Conservation (phyloP, 2,113 vertebrate genomes). For the Elachura formosa region DNA sequence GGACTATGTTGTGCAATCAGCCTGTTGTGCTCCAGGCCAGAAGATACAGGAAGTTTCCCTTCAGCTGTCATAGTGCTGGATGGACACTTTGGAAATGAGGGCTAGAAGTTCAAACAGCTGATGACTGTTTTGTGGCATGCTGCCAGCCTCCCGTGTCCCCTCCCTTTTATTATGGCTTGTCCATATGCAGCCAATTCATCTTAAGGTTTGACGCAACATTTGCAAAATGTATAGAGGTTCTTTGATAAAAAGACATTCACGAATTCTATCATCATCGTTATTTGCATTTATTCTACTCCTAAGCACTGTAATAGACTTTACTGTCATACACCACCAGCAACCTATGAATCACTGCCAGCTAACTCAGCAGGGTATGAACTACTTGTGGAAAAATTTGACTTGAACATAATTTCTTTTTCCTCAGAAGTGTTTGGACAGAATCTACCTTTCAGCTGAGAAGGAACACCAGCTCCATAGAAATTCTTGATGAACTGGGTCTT, state of each 20-base stretch:
- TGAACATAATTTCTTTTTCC: neutral
- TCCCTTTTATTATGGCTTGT: neutral
- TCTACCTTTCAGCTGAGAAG: neutral
- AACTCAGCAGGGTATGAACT: neutral
- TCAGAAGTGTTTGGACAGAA: neutral
- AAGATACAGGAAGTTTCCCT: neutral
- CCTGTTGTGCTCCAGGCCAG: neutral
- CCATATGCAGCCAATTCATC: neutral
- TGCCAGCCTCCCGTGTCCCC: neutral
- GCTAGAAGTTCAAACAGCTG: neutral
- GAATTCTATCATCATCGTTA: neutral
- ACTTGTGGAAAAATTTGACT: neutral
- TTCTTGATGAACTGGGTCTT: neutral
- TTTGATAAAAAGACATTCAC: neutral
- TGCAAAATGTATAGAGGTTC: neutral
- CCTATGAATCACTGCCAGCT: neutral
- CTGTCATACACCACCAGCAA: neutral
- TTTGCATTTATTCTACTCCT: conserved; percentile 4
- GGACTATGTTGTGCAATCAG: neutral
- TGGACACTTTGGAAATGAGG: neutral
- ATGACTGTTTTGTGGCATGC: neutral
- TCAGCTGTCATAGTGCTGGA: neutral
- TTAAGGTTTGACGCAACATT: neutral
- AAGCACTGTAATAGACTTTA: neutral
- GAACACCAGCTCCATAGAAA: neutral